Conservation (phyloP, 2,797 vertebrate genomes). For the Hozukius guyotensis region DNA sequence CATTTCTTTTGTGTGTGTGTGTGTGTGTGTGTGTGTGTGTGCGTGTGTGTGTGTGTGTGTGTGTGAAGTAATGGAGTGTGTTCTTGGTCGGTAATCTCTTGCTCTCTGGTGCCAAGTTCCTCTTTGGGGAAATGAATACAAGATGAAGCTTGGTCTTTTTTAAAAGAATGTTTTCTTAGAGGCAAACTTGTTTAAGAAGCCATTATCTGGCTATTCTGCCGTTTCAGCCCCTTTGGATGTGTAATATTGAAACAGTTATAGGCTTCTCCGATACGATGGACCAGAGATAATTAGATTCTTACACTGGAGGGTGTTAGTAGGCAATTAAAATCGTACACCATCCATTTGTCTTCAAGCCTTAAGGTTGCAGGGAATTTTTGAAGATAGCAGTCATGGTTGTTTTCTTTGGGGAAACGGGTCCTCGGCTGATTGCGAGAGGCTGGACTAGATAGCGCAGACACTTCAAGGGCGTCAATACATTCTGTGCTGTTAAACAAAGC, state of each 20-base stretch:
- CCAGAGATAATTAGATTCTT: constrained; percentile 88
- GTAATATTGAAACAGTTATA: constrained; percentile 87
- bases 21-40: constrained; percentile 23
- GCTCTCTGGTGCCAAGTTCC: constrained; percentile 63
- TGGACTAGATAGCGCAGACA: constrained; percentile 55
- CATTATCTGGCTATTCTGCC: constrained; percentile 85
- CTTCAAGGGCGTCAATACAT: constrained; percentile 67
- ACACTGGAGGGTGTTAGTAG: constrained; percentile 83
- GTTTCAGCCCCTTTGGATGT: constrained; percentile 84
- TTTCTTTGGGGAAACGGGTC: constrained; percentile 72
- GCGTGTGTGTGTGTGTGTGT: constrained; percentile 29
- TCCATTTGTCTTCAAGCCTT: constrained; percentile 86
- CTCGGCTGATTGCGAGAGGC: constrained; percentile 57
- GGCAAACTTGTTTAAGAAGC: constrained; percentile 83
- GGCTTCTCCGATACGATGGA: constrained; percentile 84
- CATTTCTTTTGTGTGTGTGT: constrained; percentile 33
- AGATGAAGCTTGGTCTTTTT: constrained; percentile 74
- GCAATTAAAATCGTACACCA: constrained; percentile 85
- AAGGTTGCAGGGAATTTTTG: constrained; percentile 76
- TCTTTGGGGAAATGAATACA: constrained; percentile 80
- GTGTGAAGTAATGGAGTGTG: constrained; percentile 52
- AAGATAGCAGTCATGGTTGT: constrained; percentile 77
- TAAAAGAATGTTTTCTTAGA: constrained; percentile 78
- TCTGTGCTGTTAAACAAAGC: constrained; percentile 63
- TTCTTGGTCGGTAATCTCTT: constrained; percentile 70